phyloP scores from a whole-genome alignment of 1,140 invertebrate species.

The Magallana angulata region DNA sequence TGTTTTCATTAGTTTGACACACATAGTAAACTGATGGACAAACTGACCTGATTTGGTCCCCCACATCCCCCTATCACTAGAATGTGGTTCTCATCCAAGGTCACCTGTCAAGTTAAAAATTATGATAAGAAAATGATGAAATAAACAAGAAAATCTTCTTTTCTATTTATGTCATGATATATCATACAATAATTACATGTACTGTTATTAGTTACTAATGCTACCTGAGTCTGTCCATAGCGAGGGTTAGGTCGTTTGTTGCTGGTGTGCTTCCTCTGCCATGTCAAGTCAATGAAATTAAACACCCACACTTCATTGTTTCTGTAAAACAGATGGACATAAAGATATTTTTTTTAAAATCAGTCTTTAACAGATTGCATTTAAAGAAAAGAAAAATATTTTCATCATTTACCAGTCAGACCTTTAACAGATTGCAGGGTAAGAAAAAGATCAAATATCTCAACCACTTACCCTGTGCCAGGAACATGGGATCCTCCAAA shows the following conservation, averaged over 20 bases:
- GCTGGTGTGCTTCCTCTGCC: constrained; percentile 85
- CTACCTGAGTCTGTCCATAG: constrained; percentile 93
- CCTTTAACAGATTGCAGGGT: not conserved
- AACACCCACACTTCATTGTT: constrained; percentile 95
- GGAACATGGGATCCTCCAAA: constrained; percentile 85
- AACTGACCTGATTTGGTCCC: constrained; percentile 84
- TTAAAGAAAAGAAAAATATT: not conserved
- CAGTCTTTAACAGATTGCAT: no score
- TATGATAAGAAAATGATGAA: not conserved
- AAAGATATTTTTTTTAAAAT: not conserved
- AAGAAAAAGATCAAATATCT: not conserved
- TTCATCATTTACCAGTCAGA: not conserved
- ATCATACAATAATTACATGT: no score
- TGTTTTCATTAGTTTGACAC: no score
- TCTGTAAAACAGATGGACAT: constrained; percentile 77
- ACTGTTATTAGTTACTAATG: no score
- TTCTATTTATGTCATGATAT: no score
- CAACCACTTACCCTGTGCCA: constrained; percentile 67
- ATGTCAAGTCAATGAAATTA: constrained; percentile 87
- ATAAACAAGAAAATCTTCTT: no score
- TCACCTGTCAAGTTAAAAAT: constrained; percentile 66
- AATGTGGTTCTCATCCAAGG: constrained; percentile 79
- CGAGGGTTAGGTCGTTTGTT: constrained; percentile 88
- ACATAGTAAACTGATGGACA: not conserved
- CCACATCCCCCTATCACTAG: constrained; percentile 84